Evolutionary conservation across 53 echinoderm and acorn worm genomes (phyloP).

Genomic region (Henricia sp.): DNA sequence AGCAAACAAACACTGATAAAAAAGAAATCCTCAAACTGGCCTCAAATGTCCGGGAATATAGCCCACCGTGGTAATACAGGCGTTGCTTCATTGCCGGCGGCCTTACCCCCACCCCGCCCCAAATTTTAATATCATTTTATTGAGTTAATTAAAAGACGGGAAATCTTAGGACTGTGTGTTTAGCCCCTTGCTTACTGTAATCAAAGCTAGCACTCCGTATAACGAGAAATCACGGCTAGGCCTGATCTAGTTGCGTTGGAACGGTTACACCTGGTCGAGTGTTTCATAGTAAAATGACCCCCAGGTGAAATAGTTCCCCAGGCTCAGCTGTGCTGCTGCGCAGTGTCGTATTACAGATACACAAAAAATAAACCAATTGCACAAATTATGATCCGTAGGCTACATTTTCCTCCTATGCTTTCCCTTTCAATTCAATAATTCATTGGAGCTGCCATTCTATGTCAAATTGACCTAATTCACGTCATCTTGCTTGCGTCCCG

Average conservation of each 20-base stretch:
- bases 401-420: neutral
- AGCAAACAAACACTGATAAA: too few relatives aligned
- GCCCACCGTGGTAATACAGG: too few relatives aligned
- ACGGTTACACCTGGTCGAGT: constrained; percentile 55
- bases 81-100: too few relatives aligned
- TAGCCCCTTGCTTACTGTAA: constrained; percentile 13
- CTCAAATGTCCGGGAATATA: too few relatives aligned
- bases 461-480: too few relatives aligned
- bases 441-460: too few relatives aligned
- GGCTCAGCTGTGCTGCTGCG: constrained; percentile 36
- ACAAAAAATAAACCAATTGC: neutral
- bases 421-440: too few relatives aligned
- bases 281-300: constrained; percentile 55
- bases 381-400: constrained; percentile 12
- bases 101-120: too few relatives aligned
- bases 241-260: constrained; percentile 34
- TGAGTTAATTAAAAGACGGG: constrained; percentile 43
- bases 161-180: constrained; percentile 29
- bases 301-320: constrained; percentile 21
- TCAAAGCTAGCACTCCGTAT: constrained; percentile 30
- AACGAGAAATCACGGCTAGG: constrained; percentile 32
- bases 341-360: constrained; percentile 23
- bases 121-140: constrained; percentile 37
- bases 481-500: too few relatives aligned
- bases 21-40: too few relatives aligned